Conservation (phyloP, 2,888 invertebrate species). For the Agriopis marginaria region DNA sequence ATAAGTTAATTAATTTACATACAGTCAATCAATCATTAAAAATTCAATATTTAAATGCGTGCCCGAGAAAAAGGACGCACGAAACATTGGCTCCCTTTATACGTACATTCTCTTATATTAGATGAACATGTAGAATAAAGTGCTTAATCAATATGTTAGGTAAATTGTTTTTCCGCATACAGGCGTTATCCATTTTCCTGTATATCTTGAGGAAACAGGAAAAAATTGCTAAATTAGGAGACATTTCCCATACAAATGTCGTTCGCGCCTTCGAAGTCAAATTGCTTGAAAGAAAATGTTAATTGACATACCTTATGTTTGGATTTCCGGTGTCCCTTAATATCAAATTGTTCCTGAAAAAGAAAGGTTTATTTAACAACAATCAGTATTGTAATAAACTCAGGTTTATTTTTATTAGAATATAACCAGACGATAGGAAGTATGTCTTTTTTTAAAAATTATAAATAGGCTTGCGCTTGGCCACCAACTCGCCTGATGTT, state of each 20-base stretch:
- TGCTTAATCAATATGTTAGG: constrained; percentile 22
- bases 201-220: constrained; percentile 27
- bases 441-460: no score
- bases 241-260: constrained; percentile 23
- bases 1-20: no score
- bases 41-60: no score
- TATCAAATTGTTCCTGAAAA: constrained; percentile 21
- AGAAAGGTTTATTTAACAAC: neutral
- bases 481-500: no score
- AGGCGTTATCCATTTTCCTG: constrained; percentile 21
- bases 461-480: no score
- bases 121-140: neutral
- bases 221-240: constrained; percentile 26
- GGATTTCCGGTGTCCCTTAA: constrained; percentile 1
- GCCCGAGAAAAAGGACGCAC: no score
- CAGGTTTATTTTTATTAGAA: neutral
- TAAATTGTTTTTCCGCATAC: constrained; percentile 15
- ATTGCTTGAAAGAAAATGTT: constrained; percentile 9
- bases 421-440: neutral
- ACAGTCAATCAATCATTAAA: no score
- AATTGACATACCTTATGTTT: constrained; percentile 20
- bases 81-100: no score
- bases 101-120: neutral
- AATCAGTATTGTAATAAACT: neutral
- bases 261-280: constrained; percentile 14